Base-by-base conservation (phyloP, 2,888 invertebrate genomes). In the Deilephila porcellus region DNA sequence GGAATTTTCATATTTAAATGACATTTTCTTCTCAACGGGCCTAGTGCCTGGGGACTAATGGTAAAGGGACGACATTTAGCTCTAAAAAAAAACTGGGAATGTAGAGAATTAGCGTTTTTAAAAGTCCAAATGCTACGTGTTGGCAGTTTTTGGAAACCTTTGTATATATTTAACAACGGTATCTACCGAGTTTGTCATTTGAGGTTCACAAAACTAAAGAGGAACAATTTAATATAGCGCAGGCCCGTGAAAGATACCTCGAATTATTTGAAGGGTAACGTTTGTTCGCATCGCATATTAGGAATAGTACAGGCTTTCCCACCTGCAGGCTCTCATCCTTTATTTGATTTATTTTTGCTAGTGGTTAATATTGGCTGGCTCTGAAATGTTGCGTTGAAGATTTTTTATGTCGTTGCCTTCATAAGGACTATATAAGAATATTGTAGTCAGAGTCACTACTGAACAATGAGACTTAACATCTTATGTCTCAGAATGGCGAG, bases 1-100 rank as follows among this genome's bases (percentile, higher is more conserved):
- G 72, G 71, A 80, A 84, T 85, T 85, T 83, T 80, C 84, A 83
- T 85, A 83, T 82, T 82, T 77, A 79, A 81, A 81, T 79, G 75
- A 77, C 74, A 76, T 73, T 75, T 77, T 77, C 78, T 76, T 79
- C 76, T 71, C 74, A 74, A 73, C 73, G 71, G 73, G 53, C 56
- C 53, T 59, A 71, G 70, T 29, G 71, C 70, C 71, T 71, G 76
- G 76, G 73, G 75, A 77, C 75, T 70, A 73, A 71, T 25, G 73
- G 45, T 56, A 25, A 73, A 70, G 59, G 52, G 70, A 60, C 70
- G 72, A n/a, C 37, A 60, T 71, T 71, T 73, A 45, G 60, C 37
- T 74, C 34, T 72, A 70, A 74, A 56, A 37, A 72, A 70, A 72
- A 37, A n/a, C n/a, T 70, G 56, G 11, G 34, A 63, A 70, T 6